Conservation (phyloP, 53 echinoderm and acorn worm species). For the Crossaster papposus region DNA sequence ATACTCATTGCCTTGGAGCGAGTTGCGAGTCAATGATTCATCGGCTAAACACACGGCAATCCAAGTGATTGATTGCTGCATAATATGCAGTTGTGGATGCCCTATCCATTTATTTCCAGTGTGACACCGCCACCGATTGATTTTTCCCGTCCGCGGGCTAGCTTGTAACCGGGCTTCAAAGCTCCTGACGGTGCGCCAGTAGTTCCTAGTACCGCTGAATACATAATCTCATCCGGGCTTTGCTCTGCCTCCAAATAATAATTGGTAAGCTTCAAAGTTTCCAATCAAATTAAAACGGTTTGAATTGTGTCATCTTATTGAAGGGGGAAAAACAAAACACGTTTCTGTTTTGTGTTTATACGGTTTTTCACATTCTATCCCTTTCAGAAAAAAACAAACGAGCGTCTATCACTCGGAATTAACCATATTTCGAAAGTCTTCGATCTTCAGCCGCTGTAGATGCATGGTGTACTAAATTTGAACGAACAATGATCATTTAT, state of each 20-base stretch:
- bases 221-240: not conserved
- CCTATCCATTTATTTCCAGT: not conserved
- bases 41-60: not conserved
- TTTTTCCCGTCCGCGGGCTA: not conserved
- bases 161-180: not conserved
- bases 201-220: not conserved
- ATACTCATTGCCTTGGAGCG: not conserved
- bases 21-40: not conserved
- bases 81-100: slow-evolving; percentile 2
- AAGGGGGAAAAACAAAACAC: not conserved
- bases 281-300: not conserved
- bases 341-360: not conserved
- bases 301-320: not conserved
- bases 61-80: slow-evolving; percentile 7
- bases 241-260: not conserved
- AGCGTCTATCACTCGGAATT: too few species aligned
- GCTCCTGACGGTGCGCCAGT: not conserved
- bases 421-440: too few species aligned
- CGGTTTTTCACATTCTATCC: too few species aligned
- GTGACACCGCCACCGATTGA: slow-evolving; percentile 16
- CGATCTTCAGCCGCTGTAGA: too few species aligned
- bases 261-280: not conserved
- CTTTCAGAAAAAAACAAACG: too few species aligned
- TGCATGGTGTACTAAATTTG: too few species aligned
- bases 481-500: too few species aligned